A percentile compares a stretch with the other conserved stretches of the same genome.
These are phyloP conservation scores for Drosophila pruinosa DNA, from an alignment of 1,140 invertebrate species.

Conservation along the genomic window DNA sequence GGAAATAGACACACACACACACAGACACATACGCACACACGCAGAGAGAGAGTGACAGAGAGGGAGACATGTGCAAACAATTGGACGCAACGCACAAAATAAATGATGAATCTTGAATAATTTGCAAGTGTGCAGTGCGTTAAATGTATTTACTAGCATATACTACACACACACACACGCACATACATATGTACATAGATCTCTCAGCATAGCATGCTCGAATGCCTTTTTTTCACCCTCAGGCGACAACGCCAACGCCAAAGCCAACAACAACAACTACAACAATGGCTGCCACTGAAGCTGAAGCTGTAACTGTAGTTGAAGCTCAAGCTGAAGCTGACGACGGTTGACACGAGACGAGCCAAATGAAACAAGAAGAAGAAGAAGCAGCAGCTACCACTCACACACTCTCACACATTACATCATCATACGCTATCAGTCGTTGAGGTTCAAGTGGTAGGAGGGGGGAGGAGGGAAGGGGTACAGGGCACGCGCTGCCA, in stretches of 20 bases:
- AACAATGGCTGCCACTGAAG: constrained; percentile 57
- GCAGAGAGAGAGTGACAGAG: not conserved
- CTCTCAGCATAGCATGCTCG: constrained; percentile 40
- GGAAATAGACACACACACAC: constrained; percentile 47
- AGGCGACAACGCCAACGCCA: constrained; percentile 78
- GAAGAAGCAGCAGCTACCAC: not conserved
- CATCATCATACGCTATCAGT: constrained; percentile 17
- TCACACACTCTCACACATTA: constrained; percentile 9
- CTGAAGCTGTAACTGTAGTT: not conserved
- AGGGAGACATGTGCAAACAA: not conserved
- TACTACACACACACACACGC: not conserved
- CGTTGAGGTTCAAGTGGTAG: not conserved
- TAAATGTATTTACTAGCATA: constrained; percentile 25
- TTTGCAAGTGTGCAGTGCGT: constrained; percentile 58
- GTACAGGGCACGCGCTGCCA: constrained; percentile 60
- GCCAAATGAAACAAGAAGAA: constrained; percentile 56
- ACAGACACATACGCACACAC: constrained; percentile 1
- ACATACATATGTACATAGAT: constrained; percentile 2
- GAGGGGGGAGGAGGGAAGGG: not conserved
- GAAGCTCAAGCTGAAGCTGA: constrained; percentile 43
- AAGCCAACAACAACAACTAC: constrained; percentile 38
- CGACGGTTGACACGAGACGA: constrained; percentile 74
- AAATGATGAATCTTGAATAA: constrained; percentile 68
- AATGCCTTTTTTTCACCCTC: constrained; percentile 79
- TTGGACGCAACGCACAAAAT: constrained; percentile 31